Evolutionary conservation across 2,797 vertebrate genomes (phyloP).

Genomic region (Coreius guichenoti): DNA sequence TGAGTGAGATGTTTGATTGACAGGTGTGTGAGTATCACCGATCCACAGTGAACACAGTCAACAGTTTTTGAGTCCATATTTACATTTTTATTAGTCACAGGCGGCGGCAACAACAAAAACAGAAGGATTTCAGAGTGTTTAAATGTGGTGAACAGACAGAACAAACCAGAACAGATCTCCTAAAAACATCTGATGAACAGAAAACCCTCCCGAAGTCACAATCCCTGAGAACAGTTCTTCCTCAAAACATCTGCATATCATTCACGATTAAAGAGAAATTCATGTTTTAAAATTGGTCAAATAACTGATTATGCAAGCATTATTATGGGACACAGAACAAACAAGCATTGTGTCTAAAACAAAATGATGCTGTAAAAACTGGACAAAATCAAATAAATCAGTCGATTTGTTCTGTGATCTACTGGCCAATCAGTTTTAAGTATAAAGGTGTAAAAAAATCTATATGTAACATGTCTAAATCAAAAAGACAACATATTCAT

Average conservation of each 20-base stretch:
- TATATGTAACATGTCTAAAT: not conserved
- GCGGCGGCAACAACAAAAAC: not conserved
- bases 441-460: not conserved
- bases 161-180: not conserved
- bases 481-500: not conserved
- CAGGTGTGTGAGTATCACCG: not conserved
- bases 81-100: not conserved
- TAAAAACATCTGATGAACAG: not conserved
- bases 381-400: not conserved
- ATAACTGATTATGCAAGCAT: not conserved
- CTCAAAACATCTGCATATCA: not conserved
- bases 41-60: too few relatives aligned
- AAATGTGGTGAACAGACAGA: not conserved
- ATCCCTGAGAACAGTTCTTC: constrained; percentile 1
- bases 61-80: not conserved
- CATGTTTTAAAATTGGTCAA: not conserved
- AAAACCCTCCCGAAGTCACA: too few relatives aligned
- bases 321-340: not conserved
- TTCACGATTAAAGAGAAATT: not conserved
- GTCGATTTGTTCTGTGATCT: not conserved
- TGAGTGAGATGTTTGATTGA: not conserved
- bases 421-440: not conserved
- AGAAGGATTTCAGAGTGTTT: not conserved
- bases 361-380: not conserved
- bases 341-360: not conserved